These are phyloP conservation scores for Agrochola macilenta DNA, from an alignment of 2,888 invertebrate species.

Conservation along the genomic window DNA sequence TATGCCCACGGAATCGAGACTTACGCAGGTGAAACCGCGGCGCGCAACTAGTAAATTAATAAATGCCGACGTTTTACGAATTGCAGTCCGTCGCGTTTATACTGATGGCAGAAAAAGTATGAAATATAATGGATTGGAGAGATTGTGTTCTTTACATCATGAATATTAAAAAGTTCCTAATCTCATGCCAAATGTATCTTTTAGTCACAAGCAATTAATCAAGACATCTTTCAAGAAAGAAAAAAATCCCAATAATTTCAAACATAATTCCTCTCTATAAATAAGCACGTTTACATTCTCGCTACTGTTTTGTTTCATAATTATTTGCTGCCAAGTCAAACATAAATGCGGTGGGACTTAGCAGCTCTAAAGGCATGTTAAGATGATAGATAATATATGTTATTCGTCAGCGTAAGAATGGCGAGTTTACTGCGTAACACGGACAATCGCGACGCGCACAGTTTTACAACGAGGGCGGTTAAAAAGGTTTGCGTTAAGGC, in stretches of 20 bases:
- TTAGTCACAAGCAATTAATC: neutral
- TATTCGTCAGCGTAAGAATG: conserved; percentile 83
- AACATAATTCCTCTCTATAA: neutral
- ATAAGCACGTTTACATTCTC: neutral
- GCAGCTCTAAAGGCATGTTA: conserved; percentile 74
- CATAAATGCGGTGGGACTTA: conserved; percentile 51
- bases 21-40: too few relatives aligned
- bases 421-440: conserved; percentile 88
- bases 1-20: too few relatives aligned
- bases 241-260: conserved; percentile 3
- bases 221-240: too few relatives aligned
- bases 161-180: too few relatives aligned
- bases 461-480: conserved; percentile 88
- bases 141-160: too few relatives aligned
- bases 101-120: too few relatives aligned
- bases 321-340: conserved; percentile 59
- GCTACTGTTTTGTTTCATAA: conserved; percentile 53
- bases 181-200: neutral
- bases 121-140: too few relatives aligned
- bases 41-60: too few relatives aligned
- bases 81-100: too few relatives aligned
- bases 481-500: conserved; percentile 85
- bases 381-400: conserved; percentile 83
- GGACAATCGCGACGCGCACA: conserved; percentile 86
- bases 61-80: too few relatives aligned